Percentiles rank a stretch among this genome's conserved stretches.
Evolutionary conservation across 2,888 invertebrate genomes (phyloP).

Genomic region (Clitarchus hookeri): DNA sequence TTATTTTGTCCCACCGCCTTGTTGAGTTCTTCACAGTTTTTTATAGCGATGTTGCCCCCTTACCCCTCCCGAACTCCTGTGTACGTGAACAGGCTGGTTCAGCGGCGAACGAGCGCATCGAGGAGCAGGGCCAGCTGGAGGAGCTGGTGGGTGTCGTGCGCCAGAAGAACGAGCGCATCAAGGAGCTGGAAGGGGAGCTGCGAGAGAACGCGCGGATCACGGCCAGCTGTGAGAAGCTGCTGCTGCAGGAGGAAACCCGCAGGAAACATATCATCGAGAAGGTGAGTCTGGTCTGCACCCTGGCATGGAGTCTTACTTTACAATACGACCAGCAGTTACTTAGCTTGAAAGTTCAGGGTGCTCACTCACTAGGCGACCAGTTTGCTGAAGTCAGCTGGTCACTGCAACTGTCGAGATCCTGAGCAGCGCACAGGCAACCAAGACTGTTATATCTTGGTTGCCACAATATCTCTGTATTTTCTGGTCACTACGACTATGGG

Average conservation of each 20-base stretch:
- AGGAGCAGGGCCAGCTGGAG: constrained; percentile 52
- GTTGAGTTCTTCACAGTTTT: background rate
- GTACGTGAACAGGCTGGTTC: background rate
- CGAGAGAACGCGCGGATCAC: constrained; percentile 77
- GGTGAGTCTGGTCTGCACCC: constrained; percentile 55
- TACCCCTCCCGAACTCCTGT: background rate
- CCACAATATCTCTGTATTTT: no score
- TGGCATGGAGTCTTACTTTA: no score
- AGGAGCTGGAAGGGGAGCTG: constrained; percentile 77
- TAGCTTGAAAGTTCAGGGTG: no score
- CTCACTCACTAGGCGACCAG: no score
- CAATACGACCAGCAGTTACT: no score
- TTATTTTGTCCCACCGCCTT: background rate
- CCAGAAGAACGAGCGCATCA: constrained; percentile 69
- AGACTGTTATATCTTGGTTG: no score
- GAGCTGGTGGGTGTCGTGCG: constrained; percentile 62
- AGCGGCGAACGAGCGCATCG: background rate
- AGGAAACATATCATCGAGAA: constrained; percentile 67
- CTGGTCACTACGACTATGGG: no score
- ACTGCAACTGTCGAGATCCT: no score
- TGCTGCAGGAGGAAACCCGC: constrained; percentile 67
- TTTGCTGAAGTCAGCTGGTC: no score
- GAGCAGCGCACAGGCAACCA: no score
- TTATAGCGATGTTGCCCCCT: background rate
- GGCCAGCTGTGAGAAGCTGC: constrained; percentile 68